phyloP scores from a whole-genome alignment of 2,888 invertebrate genomes.

The Chloromyia formosa region DNA sequence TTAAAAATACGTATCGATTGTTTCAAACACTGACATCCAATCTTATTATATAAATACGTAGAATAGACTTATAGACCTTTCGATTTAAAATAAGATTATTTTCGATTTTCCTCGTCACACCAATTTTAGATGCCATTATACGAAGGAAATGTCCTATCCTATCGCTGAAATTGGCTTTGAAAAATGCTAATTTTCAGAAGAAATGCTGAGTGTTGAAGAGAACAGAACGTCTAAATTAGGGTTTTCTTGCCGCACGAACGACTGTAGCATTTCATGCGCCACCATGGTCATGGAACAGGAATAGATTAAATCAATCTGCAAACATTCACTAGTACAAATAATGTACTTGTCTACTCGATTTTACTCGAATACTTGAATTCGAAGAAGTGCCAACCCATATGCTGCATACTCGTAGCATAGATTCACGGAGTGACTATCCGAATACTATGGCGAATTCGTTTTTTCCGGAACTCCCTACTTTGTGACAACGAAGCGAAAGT shows the following conservation, averaged over 20 bases:
- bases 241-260: constrained; percentile 18
- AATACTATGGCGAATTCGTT: constrained; percentile 7
- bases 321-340: constrained; percentile 30
- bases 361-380: neutral
- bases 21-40: too few species aligned
- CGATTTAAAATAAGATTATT: too few species aligned
- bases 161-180: too few species aligned
- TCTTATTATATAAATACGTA: too few species aligned
- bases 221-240: constrained; percentile 17
- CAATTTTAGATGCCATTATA: too few species aligned
- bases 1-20: too few species aligned
- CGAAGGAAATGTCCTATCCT: too few species aligned
- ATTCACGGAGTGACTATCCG: neutral
- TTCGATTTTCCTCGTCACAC: too few species aligned
- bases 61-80: too few species aligned
- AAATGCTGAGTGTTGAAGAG: constrained; percentile 14
- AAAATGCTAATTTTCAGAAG: constrained; percentile 37
- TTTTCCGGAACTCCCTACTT: constrained; percentile 2
- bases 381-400: neutral
- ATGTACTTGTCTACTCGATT: constrained; percentile 24
- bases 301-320: constrained; percentile 38
- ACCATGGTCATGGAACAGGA: constrained; percentile 14
- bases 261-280: neutral
- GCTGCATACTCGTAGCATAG: neutral
- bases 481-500: constrained; percentile 4